A percentile compares a stretch with the other conserved stretches of the same genome.
phyloP scores from a whole-genome alignment of 2,888 invertebrate genomes.

The Lomographa bimaculata region DNA sequence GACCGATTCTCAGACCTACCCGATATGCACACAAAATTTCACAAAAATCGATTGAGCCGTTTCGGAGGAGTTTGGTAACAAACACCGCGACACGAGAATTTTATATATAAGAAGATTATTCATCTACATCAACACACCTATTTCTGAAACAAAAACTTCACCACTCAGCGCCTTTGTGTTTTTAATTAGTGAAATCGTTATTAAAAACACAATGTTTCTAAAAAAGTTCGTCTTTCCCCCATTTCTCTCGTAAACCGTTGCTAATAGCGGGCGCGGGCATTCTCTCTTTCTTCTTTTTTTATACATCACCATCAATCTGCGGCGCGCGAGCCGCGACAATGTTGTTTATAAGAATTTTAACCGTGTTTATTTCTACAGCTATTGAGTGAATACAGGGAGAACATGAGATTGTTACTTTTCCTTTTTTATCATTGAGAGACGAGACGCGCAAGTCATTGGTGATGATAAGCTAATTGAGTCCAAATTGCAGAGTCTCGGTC shows the following conservation, averaged over 20 bases:
- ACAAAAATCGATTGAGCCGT: no score
- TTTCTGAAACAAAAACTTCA: constrained; percentile 4
- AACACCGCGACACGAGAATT: no score
- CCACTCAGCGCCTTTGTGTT: constrained; percentile 26
- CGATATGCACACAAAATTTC: no score
- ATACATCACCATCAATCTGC: constrained; percentile 65
- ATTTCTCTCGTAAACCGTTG: constrained; percentile 65
- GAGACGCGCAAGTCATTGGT: no score
- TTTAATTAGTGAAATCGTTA: constrained; percentile 37
- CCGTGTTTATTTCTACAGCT: constrained; percentile 71
- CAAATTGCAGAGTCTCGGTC: no score
- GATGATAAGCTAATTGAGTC: no score
- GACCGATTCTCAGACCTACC: no score
- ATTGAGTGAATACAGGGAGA: constrained; percentile 51
- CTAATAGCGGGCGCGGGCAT: constrained; percentile 62
- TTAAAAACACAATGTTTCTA: constrained; percentile 50
- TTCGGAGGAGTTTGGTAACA: no score
- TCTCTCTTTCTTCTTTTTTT: constrained; percentile 18
- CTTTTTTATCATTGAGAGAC: no score
- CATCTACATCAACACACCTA: no score
- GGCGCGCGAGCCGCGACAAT: constrained; percentile 59
- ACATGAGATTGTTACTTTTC: no score
- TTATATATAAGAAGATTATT: no score
- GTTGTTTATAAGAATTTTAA: constrained; percentile 81
- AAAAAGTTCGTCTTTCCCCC: constrained; percentile 43